Evolutionary conservation across 2,888 invertebrate genomes (phyloP).

Genomic region (Melipona bicolor): DNA sequence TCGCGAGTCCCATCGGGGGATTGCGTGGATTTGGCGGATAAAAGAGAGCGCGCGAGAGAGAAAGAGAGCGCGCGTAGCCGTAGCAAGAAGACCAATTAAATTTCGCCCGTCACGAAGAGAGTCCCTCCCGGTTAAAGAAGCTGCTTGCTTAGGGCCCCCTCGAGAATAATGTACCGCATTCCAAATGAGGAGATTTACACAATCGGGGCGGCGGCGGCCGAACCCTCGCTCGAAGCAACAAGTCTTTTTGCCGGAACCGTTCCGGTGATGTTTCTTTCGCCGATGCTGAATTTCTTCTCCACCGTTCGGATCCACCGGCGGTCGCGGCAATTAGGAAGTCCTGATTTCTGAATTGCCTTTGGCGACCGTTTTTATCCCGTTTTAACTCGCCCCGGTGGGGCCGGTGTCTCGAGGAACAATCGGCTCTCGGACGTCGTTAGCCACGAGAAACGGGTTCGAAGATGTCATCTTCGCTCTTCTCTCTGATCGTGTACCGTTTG

Average conservation of each 20-base stretch:
- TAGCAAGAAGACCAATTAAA: slow-evolving; percentile 66
- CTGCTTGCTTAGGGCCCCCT: slow-evolving; percentile 63
- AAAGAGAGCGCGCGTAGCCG: not conserved
- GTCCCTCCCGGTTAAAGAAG: slow-evolving; percentile 51
- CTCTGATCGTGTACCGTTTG: not conserved
- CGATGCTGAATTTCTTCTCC: slow-evolving; percentile 24
- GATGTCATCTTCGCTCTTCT: slow-evolving; percentile 23
- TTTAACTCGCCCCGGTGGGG: not conserved
- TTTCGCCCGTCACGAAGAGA: slow-evolving; percentile 60
- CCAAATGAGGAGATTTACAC: slow-evolving; percentile 74
- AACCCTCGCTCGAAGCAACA: slow-evolving; percentile 58
- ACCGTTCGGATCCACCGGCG: slow-evolving; percentile 1
- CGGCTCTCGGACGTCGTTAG: slow-evolving; percentile 23
- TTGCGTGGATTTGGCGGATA: slow-evolving; percentile 40
- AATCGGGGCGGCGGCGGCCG: slow-evolving; percentile 56
- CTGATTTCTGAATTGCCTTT: slow-evolving; percentile 34
- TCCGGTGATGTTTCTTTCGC: slow-evolving; percentile 46
- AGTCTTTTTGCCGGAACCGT: slow-evolving; percentile 57
- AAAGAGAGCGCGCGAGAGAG: not conserved
- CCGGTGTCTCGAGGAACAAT: slow-evolving; percentile 5
- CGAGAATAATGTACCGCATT: slow-evolving; percentile 73
- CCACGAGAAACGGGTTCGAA: slow-evolving; percentile 34
- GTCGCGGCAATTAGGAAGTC: slow-evolving; percentile 36
- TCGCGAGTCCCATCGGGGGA: not conserved
- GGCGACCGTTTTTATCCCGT: slow-evolving; percentile 21